Evolutionary conservation across 2,888 invertebrate species (phyloP).

Genomic region (Odontocerum albicorne): DNA sequence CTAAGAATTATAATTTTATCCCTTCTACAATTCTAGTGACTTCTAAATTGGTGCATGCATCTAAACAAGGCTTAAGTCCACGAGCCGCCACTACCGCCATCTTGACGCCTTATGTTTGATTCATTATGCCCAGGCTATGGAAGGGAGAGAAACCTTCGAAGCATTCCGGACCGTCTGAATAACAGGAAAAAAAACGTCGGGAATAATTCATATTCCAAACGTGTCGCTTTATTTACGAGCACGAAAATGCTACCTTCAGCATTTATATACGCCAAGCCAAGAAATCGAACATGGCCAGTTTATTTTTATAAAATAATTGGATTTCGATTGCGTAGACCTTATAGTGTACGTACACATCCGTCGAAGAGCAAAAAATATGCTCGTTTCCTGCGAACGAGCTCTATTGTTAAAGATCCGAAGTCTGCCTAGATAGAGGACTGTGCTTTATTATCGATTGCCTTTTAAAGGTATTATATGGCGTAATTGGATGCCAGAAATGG

Average conservation of each 20-base stretch:
- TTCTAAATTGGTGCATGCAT: too few relatives aligned
- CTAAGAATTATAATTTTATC: too few relatives aligned
- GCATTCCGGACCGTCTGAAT: constrained; percentile 11
- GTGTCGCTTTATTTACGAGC: constrained; percentile 55
- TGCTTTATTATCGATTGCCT: constrained; percentile 56
- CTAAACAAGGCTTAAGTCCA: too few relatives aligned
- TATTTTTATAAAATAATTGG: constrained; percentile 57
- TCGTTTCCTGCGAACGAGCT: neutral
- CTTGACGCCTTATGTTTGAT: constrained; percentile 56
- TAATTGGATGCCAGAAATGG: constrained; percentile 45
- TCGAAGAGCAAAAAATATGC: constrained; percentile 37
- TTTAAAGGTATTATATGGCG: constrained; percentile 51
- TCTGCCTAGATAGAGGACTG: too few relatives aligned
- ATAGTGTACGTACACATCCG: constrained; percentile 8
- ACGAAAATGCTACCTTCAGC: constrained; percentile 36
- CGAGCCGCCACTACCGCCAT: constrained; percentile 21
- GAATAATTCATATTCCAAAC: constrained; percentile 59
- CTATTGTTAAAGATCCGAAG: too few relatives aligned
- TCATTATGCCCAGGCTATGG: constrained; percentile 46
- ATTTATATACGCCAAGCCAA: constrained; percentile 11
- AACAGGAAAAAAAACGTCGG: constrained; percentile 25
- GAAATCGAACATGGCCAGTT: constrained; percentile 40
- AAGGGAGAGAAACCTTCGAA: constrained; percentile 6
- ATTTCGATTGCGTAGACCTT: constrained; percentile 49
- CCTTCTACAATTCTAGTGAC: too few relatives aligned